These are phyloP conservation scores for Scarus forsteni DNA, from an alignment of 2,797 vertebrate genomes.

Conservation along the genomic window DNA sequence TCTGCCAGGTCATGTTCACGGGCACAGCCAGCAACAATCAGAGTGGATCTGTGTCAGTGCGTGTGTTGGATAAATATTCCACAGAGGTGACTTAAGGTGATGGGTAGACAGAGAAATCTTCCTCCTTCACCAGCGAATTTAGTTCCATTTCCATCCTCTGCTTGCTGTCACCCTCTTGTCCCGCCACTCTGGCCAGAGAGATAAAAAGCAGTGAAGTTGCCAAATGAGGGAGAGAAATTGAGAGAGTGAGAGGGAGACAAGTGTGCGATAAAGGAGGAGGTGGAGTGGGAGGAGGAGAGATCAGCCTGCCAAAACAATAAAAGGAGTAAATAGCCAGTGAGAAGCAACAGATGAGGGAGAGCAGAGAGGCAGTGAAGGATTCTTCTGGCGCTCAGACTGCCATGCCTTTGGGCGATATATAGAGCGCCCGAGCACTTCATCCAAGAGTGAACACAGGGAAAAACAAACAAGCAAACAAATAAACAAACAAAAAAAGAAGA, in stretches of 20 bases:
- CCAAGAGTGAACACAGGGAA: conserved; percentile 53
- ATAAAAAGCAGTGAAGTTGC: conserved; percentile 63
- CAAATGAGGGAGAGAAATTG: conserved; percentile 60
- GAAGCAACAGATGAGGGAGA: conserved; percentile 77
- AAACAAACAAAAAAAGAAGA: conserved; percentile 54
- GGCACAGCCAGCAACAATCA: conserved; percentile 62
- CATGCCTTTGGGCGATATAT: conserved; percentile 64
- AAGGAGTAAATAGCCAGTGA: conserved; percentile 73
- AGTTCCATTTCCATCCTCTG: conserved; percentile 36
- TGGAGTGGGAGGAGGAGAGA: conserved; percentile 68
- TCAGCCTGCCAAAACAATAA: conserved; percentile 71
- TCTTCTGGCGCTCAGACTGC: conserved; percentile 65
- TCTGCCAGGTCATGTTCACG: conserved; percentile 59
- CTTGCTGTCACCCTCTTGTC: conserved; percentile 50
- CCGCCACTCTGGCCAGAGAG: conserved; percentile 44
- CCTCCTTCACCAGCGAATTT: conserved; percentile 37
- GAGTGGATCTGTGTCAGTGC: conserved; percentile 49
- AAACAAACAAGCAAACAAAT: conserved; percentile 67
- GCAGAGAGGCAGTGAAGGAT: conserved; percentile 64
- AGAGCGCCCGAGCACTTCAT: conserved; percentile 59
- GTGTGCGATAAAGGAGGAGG: conserved; percentile 62
- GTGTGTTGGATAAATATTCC: conserved; percentile 26
- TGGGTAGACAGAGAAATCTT: conserved; percentile 29
- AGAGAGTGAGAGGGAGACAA: conserved; percentile 58
- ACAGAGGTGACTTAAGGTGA: conserved; percentile 19